phyloP scores from a whole-genome alignment of 1,140 invertebrate genomes.

The Akabosia matsudoensis region DNA sequence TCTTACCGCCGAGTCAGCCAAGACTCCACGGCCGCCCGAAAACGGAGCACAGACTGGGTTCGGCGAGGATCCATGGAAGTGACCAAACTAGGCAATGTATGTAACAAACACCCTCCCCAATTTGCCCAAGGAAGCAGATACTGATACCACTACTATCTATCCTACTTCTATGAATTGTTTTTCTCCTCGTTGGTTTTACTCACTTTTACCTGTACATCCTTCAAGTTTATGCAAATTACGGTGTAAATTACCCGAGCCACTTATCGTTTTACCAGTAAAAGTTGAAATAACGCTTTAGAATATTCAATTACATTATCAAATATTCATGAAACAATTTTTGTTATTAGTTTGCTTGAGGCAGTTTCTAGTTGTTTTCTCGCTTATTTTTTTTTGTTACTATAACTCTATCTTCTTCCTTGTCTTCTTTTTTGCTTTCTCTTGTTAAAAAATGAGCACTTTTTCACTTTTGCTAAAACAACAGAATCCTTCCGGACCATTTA shows the following conservation, averaged over 20 bases:
- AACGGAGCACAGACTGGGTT: slow-evolving; percentile 43
- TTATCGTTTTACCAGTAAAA: too few species aligned
- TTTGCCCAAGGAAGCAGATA: background rate
- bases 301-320: too few species aligned
- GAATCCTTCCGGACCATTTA: background rate
- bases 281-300: too few species aligned
- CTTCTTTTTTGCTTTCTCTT: slow-evolving; percentile 24
- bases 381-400: background rate
- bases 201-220: too few species aligned
- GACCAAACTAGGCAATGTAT: slow-evolving; percentile 44
- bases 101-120: background rate
- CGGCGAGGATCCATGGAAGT: slow-evolving; percentile 46
- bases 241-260: too few species aligned
- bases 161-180: background rate
- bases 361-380: background rate
- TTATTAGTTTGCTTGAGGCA: background rate
- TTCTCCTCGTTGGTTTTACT: too few species aligned
- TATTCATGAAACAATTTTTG: background rate
- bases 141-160: background rate
- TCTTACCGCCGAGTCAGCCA: slow-evolving; percentile 40
- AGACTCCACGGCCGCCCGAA: slow-evolving; percentile 40
- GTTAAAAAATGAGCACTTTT: slow-evolving; percentile 25
- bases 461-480: background rate
- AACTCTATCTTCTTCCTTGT: background rate
- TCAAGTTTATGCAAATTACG: too few species aligned